Conservation (phyloP, 2,888 invertebrate genomes). For the Brachyopa scutellaris region DNA sequence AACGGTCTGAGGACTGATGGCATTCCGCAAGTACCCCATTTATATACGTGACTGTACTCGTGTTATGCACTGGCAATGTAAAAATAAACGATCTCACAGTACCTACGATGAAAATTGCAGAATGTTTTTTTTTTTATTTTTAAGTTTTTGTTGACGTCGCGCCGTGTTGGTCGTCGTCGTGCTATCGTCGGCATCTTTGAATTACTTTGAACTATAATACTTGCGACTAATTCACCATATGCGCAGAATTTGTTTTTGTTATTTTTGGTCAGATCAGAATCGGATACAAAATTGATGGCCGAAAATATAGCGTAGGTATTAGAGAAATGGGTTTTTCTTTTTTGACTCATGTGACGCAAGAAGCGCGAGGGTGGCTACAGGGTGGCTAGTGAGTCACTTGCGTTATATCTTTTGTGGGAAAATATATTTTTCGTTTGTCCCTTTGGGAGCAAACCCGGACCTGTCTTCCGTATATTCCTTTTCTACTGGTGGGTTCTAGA, state of each 20-base stretch:
- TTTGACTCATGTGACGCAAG: slow-evolving; percentile 1
- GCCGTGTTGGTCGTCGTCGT: slow-evolving; percentile 12
- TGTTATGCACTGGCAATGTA: slow-evolving; percentile 4
- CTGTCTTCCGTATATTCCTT: too few species aligned
- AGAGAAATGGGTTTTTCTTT: background rate
- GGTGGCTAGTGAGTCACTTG: slow-evolving; percentile 4
- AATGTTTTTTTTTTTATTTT: too few species aligned
- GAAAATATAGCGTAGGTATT: slow-evolving; percentile 19
- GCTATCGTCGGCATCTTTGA: slow-evolving; percentile 1
- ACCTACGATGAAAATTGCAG: slow-evolving; percentile 5
- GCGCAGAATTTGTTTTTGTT: background rate
- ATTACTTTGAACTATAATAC: slow-evolving; percentile 27
- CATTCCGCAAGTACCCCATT: slow-evolving; percentile 4
- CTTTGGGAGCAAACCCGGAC: too few species aligned
- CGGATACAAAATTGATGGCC: slow-evolving; percentile 10
- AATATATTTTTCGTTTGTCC: too few species aligned
- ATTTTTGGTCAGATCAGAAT: slow-evolving; percentile 4
- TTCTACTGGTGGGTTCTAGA: too few species aligned
- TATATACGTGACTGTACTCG: slow-evolving; percentile 45
- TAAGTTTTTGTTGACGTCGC: too few species aligned
- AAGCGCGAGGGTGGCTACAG: background rate
- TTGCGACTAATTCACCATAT: slow-evolving; percentile 35
- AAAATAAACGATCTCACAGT: background rate
- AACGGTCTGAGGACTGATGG: background rate
- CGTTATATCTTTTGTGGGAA: too few species aligned